These are phyloP conservation scores for Micromys minutus DNA, from an alignment of 2,113 vertebrate genomes.

Conservation along the genomic window DNA sequence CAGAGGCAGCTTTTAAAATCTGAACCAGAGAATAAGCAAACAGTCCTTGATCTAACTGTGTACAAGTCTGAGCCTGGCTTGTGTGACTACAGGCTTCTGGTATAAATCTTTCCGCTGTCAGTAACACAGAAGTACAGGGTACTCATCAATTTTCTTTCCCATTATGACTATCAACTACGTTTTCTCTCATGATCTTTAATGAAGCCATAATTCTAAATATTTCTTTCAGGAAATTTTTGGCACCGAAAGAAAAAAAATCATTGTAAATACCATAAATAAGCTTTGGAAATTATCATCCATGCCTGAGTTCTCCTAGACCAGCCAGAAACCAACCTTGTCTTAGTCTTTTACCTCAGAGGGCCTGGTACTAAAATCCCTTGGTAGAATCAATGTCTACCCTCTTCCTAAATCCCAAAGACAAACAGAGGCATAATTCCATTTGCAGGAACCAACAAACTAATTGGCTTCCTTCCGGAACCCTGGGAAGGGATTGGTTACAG, in stretches of 20 bases:
- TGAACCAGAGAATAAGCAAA: not conserved
- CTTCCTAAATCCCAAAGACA: not conserved
- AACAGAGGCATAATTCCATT: not conserved
- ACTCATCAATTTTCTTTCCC: constrained; percentile 5
- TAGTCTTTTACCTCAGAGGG: not conserved
- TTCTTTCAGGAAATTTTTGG: constrained; percentile 21
- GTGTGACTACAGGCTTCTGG: not conserved
- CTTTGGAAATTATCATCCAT: not conserved
- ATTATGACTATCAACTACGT: not conserved
- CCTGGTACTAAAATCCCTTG: no score
- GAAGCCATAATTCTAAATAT: not conserved
- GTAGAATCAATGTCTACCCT: not conserved
- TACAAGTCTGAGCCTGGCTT: not conserved
- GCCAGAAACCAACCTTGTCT: not conserved
- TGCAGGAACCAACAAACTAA: not conserved
- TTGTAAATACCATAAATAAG: not conserved
- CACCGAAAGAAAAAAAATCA: not conserved
- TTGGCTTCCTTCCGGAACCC: not conserved
- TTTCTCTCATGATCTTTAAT: constrained; percentile 4
- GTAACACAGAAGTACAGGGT: not conserved
- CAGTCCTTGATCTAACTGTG: not conserved
- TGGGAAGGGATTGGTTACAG: not conserved
- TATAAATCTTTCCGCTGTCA: not conserved
- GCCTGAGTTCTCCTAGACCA: not conserved
- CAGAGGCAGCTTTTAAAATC: constrained; percentile 10